Evolutionary conservation across 2,113 vertebrate species (phyloP).

Genomic region (Todiramphus chloris): DNA sequence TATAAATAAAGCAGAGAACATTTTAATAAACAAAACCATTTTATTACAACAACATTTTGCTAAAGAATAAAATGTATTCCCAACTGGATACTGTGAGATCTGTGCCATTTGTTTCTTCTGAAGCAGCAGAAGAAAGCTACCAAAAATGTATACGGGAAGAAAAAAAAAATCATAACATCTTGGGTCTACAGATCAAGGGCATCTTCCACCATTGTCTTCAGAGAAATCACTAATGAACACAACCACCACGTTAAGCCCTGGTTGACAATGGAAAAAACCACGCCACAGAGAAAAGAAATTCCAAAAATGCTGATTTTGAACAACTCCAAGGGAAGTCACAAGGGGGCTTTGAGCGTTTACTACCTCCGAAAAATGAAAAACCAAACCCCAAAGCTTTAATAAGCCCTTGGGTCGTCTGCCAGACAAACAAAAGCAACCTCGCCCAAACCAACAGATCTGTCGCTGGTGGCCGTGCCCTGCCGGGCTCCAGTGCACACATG

Average conservation of each 20-base stretch:
- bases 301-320: not conserved
- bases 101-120: constrained; percentile 25
- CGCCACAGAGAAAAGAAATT: not conserved
- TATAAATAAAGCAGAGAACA: constrained; percentile 46
- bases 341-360: not conserved
- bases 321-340: not conserved
- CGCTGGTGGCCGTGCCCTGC: not conserved
- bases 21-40: constrained; percentile 52
- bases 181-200: not conserved
- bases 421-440: not conserved
- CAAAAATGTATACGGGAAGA: not conserved
- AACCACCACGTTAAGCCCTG: not conserved
- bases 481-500: not conserved
- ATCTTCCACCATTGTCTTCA: constrained; percentile 6
- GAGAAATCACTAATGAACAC: not conserved
- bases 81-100: not conserved
- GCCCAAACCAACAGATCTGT: not conserved
- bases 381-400: not conserved
- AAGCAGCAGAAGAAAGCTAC: constrained; percentile 16
- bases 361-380: not conserved
- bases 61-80: constrained; percentile 61
- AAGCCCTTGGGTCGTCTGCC: rapidly evolving
- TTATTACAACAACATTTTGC: constrained; percentile 63
- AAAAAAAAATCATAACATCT: not conserved
- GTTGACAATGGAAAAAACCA: not conserved